Evolutionary conservation across 2,113 vertebrate species (phyloP), one percentile per base, ranked within the genome.

Genomic region (Mustela nigripes): DNA sequence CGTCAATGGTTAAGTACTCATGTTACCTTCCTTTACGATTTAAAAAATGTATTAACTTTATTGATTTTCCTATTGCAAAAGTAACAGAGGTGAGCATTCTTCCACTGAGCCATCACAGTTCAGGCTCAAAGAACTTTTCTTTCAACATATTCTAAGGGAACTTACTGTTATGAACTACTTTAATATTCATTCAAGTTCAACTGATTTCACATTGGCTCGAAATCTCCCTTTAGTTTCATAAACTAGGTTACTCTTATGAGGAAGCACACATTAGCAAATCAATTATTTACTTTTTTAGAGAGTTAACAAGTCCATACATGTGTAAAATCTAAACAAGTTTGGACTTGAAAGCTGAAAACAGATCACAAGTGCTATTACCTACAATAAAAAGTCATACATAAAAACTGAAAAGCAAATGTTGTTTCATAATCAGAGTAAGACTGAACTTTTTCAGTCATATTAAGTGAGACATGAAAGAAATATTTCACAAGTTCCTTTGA

Each of bases 261-360:
- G 39, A 96, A 96, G 62, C 28, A 93, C 96, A 97, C 14, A 95
- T 69, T 58, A 97, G 53, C 19, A 87, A 92, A 80, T 82, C 89
- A 94, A 60, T 89, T 97, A 92, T 89, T 97, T 81, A 53, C 60
- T 84, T 89, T 94, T 95, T 96, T 50, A 31, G 45, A 96, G 53
- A 45, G 95, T 71, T 89, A 83, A 94, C 93, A 97, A 95, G 97
- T 87, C 58, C 48, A 82, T 42, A 92, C 95, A 86, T 74, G 95
- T 81, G 88, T 76, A 98, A 93, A 96, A 91, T 89, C 62, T 76
- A 93, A 98, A 96, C 93, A 89, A 90, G 98, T 97, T 87, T 48
- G 69, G 90, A 93, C 96, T 53, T 94, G 97, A 94, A 95, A 48
- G 82, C 5, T 91, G 53, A 95, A 96, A 95, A 96, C 1, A 81